Evolutionary conservation across 92 coral and sea anemone genomes (phyloP).

Genomic region (Bergia puertoricense): DNA sequence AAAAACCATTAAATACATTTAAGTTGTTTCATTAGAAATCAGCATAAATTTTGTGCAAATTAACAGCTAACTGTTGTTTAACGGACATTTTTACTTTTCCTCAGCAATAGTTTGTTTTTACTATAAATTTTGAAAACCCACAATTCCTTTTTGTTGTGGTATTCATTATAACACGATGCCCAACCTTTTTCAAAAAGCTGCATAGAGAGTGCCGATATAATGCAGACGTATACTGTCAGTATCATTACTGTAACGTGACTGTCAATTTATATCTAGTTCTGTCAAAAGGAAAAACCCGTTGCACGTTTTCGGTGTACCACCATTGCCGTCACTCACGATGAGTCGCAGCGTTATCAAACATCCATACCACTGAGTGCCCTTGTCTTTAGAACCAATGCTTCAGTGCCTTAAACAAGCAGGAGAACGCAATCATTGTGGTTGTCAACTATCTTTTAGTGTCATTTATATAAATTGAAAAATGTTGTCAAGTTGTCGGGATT

Average conservation of each 20-base stretch:
- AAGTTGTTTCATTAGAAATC: background rate
- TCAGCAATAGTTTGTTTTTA: background rate
- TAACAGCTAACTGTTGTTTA: background rate
- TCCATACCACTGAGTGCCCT: background rate
- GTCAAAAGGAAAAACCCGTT: background rate
- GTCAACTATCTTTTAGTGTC: too few species aligned
- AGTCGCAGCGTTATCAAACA: background rate
- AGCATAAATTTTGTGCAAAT: background rate
- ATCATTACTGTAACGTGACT: background rate
- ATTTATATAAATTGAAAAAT: too few species aligned
- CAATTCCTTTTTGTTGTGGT: too few species aligned
- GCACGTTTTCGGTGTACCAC: background rate
- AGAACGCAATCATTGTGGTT: too few species aligned
- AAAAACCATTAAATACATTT: too few species aligned
- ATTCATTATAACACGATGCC: background rate
- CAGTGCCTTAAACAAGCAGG: background rate
- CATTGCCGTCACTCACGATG: background rate
- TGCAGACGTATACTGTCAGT: background rate
- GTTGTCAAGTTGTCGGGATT: too few species aligned
- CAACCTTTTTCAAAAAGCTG: background rate
- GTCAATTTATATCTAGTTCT: background rate
- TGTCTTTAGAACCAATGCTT: background rate
- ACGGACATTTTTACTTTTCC: too few species aligned
- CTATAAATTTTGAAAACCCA: too few species aligned
- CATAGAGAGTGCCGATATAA: background rate